phyloP scores from a whole-genome alignment of 2,797 vertebrate genomes.

The Tragelaphus oryx region DNA sequence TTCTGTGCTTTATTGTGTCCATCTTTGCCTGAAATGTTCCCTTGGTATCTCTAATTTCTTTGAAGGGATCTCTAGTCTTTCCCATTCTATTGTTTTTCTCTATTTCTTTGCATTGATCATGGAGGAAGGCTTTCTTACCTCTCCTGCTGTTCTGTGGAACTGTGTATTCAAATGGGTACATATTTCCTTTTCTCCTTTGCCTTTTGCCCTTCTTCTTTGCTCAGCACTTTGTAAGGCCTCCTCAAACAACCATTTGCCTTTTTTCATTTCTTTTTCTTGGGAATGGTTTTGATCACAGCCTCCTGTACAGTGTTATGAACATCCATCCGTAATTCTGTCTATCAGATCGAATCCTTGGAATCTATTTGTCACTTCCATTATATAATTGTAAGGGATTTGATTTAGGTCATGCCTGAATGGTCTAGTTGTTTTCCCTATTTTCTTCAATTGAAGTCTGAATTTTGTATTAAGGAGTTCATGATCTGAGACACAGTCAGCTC shows the following conservation, averaged over 20 bases:
- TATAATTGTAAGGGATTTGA: neutral
- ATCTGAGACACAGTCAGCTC: neutral
- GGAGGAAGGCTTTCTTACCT: neutral
- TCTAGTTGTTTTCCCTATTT: neutral
- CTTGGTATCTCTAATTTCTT: neutral
- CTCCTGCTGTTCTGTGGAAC: neutral
- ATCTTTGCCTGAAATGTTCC: neutral
- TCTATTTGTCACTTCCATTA: neutral
- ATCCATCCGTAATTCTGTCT: fast-evolving
- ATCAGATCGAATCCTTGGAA: neutral
- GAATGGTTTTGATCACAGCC: neutral
- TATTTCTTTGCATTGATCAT: neutral
- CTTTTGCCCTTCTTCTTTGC: neutral
- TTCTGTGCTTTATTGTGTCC: neutral
- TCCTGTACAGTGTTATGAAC: neutral
- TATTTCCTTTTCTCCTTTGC: neutral
- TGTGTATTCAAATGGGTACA: neutral
- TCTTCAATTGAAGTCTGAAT: neutral
- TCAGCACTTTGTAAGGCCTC: neutral
- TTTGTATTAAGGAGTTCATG: neutral
- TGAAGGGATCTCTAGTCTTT: neutral
- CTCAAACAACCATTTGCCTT: neutral
- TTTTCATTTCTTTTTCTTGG: neutral
- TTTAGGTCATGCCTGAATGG: neutral
- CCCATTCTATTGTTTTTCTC: neutral